These are phyloP conservation scores for Hipparchia semele DNA, from an alignment of 2,888 invertebrate genomes.

Conservation along the genomic window DNA sequence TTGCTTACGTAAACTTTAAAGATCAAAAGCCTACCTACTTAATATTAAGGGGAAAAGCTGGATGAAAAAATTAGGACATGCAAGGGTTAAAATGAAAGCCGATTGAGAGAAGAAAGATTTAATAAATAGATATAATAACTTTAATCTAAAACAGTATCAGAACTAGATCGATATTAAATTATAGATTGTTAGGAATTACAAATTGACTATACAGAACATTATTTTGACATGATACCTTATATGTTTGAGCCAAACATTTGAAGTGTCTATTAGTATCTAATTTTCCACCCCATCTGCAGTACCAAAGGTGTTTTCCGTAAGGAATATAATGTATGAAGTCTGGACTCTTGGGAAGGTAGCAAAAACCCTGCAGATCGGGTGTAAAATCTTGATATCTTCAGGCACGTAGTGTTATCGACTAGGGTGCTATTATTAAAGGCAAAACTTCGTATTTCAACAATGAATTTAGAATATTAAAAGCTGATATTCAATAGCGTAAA, in stretches of 20 bases:
- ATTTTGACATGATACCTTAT: conserved; percentile 48
- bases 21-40: no score
- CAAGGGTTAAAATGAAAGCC: conserved; percentile 54
- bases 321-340: neutral
- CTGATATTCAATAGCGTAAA: conserved; percentile 23
- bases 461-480: conserved; percentile 33
- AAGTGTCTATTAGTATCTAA: conserved; percentile 5
- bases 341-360: no score
- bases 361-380: conserved; percentile 1
- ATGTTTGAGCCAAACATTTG: conserved; percentile 51
- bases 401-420: conserved; percentile 39
- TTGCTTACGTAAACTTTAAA: no score
- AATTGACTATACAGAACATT: conserved; percentile 68
- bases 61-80: neutral
- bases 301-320: neutral
- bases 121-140: conserved; percentile 80
- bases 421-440: conserved; percentile 68
- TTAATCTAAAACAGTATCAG: conserved; percentile 77
- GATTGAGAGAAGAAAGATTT: conserved; percentile 79
- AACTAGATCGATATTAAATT: conserved; percentile 67
- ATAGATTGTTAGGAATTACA: conserved; percentile 63
- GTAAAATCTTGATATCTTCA: conserved; percentile 15
- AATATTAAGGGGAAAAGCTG: neutral
- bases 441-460: conserved; percentile 42
- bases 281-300: conserved; percentile 9